Evolutionary conservation across 2,113 vertebrate species (phyloP).

Genomic region (Hypanus sabinus): DNA sequence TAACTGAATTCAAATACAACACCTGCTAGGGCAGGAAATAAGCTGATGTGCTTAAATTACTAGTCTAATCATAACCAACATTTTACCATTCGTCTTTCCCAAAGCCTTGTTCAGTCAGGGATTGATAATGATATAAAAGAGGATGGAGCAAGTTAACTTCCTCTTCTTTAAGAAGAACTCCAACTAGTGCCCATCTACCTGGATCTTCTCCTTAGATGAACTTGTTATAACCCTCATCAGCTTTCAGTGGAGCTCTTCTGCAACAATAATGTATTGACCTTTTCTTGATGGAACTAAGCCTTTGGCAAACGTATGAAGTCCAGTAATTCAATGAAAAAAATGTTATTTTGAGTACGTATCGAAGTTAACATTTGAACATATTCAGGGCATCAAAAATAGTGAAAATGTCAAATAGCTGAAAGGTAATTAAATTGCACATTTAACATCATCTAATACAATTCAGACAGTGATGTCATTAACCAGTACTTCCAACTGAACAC

Average conservation of each 20-base stretch:
- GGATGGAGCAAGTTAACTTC: not conserved
- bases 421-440: not conserved
- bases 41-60: no score
- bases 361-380: not conserved
- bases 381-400: not conserved
- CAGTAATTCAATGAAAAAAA: not conserved
- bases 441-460: not conserved
- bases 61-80: no score
- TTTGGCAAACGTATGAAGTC: not conserved
- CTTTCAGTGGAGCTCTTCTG: not conserved
- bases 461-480: not conserved
- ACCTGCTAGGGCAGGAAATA: no score
- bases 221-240: not conserved
- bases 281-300: not conserved
- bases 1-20: no score
- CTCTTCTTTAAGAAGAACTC: not conserved
- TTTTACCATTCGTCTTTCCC: not conserved
- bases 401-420: not conserved
- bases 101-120: not conserved
- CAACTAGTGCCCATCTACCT: not conserved
- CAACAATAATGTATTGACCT: not conserved
- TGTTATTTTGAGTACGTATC: not conserved
- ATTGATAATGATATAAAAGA: not conserved
- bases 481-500: not conserved
- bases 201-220: not conserved